Conservation (phyloP, 2,797 vertebrate species). For the Tympanoctomys barrerae region DNA sequence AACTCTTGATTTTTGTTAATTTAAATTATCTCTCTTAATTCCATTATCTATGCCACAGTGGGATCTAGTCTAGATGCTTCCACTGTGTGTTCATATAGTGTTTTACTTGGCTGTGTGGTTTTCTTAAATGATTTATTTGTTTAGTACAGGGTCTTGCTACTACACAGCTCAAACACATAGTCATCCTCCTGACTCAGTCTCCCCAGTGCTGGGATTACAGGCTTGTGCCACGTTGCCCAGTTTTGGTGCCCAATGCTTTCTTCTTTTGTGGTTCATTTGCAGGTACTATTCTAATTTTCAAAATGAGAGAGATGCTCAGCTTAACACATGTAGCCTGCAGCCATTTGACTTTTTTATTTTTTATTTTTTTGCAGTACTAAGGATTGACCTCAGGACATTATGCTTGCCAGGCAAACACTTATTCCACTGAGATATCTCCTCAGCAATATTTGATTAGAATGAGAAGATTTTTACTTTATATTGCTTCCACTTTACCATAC, state of each 20-base stretch:
- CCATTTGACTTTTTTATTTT: neutral
- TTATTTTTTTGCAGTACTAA: too few relatives aligned
- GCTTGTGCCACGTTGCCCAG: too few relatives aligned
- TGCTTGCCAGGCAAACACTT: too few relatives aligned
- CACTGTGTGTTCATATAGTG: neutral
- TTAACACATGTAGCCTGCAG: neutral
- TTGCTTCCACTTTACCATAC: neutral
- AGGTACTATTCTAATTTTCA: neutral
- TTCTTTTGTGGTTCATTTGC: neutral
- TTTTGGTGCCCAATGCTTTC: neutral
- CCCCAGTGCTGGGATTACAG: too few relatives aligned
- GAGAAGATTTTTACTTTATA: neutral
- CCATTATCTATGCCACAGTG: neutral
- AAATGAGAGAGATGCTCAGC: neutral
- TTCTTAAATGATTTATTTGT: neutral
- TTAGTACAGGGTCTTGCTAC: too few relatives aligned
- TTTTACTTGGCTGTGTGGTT: neutral
- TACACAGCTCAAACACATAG: too few relatives aligned
- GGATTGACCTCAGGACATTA: too few relatives aligned
- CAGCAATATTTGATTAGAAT: neutral
- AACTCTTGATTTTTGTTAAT: neutral
- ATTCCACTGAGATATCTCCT: too few relatives aligned
- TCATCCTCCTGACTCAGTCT: too few relatives aligned
- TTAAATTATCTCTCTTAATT: neutral
- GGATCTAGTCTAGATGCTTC: neutral